These are phyloP conservation scores for Steinernema carpocapsae DNA, from an alignment of 2,888 invertebrate genomes.

Conservation along the genomic window DNA sequence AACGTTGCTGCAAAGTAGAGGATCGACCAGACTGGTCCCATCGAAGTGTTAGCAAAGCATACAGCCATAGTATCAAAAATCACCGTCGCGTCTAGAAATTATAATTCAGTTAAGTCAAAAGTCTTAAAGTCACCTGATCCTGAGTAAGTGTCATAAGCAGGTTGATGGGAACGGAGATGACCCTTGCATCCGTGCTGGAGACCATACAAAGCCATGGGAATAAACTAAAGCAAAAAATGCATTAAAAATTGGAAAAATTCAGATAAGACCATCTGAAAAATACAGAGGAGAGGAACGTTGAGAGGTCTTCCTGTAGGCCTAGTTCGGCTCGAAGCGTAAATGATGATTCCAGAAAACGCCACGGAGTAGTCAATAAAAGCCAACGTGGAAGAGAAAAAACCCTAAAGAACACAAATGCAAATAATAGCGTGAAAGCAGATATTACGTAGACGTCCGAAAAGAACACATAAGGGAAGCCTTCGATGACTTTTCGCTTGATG, in stretches of 20 bases:
- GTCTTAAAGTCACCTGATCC: slow-evolving; percentile 35
- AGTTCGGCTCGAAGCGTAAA: slow-evolving; percentile 50
- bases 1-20: slow-evolving; percentile 52
- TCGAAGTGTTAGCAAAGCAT: slow-evolving; percentile 50
- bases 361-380: slow-evolving; percentile 51
- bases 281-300: slow-evolving; percentile 41
- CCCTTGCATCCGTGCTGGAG: slow-evolving; percentile 54
- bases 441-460: slow-evolving; percentile 32
- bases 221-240: slow-evolving; percentile 40
- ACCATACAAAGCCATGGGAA: slow-evolving; percentile 48
- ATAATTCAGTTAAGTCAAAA: not conserved
- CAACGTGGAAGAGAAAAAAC: slow-evolving; percentile 2
- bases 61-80: slow-evolving; percentile 54
- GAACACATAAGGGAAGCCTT: slow-evolving; percentile 14
- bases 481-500: not conserved
- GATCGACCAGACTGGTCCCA: slow-evolving; percentile 49
- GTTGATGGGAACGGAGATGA: slow-evolving; percentile 50
- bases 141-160: slow-evolving; percentile 51
- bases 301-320: slow-evolving; percentile 48
- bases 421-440: not conserved
- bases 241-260: not conserved
- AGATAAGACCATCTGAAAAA: slow-evolving; percentile 1
- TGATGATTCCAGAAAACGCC: slow-evolving; percentile 53
- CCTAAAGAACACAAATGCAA: too few relatives aligned
- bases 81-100: slow-evolving; percentile 50